Evolutionary conservation across 2,797 vertebrate species (phyloP), one percentile per base, ranked within the genome.

Genomic region (Betta splendens): DNA sequence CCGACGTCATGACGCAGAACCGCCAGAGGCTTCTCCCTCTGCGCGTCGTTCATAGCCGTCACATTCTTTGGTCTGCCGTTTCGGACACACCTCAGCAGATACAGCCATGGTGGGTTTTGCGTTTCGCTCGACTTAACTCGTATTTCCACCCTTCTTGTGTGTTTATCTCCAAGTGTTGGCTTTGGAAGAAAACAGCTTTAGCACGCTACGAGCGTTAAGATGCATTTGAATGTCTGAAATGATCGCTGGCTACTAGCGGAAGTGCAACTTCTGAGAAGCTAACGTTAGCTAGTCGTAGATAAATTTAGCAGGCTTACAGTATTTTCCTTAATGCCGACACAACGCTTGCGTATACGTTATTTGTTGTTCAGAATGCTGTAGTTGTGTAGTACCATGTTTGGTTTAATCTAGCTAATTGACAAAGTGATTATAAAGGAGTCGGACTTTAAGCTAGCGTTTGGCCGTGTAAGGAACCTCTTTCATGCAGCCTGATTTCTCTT

Each of bases 91-190:
- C 80, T 85, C 72, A 75, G 12, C 76, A 35, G 21, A 12, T 28
- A 63, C 78, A 85, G 28, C 39, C 64, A 92, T 92, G 91, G 91
- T 92, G 80, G 80, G 90, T 87, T 66, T 72, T 45, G 65, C 9
- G 3, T 48, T 61, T 20, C 11, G 5, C 6, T 29, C 23, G 9
- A 25, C 10, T 18, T 18, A 4, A 12, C 16, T 18, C 21, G 28
- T 5, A 8, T 16, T 15, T 3, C 0, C 0, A 1, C 2, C 9
- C 0, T 35, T 26, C 1, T 33, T 18, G 15, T 57, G 15, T 26
- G 23, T 2, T 54, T 18, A 22, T 0, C 0, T 28, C 15, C 1
- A 21, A 18, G 3, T 15, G 16, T 25, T 9, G 3, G 35, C 5
- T 9, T 29, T 45, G 55, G 4, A 12, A 16, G 1, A 10, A 46